A percentile compares a stretch with the other conserved stretches of the same genome.
phyloP scores from a whole-genome alignment of 37 sponge, comb jelly and placozoan species.

The Eunapius fragilis region DNA sequence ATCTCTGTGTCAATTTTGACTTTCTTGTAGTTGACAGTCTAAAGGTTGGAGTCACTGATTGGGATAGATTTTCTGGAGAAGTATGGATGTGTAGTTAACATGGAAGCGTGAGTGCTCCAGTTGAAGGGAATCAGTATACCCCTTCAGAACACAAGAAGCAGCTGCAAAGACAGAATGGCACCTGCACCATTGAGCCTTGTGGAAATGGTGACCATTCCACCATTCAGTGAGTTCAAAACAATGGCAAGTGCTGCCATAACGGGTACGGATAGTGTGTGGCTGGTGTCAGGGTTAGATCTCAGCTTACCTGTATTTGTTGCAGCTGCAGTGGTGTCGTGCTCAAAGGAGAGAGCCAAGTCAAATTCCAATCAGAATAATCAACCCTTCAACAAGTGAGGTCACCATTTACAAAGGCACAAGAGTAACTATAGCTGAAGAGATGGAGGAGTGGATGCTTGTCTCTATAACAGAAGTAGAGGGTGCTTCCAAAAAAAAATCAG shows the following conservation, averaged over 20 bases:
- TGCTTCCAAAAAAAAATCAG: too few relatives aligned
- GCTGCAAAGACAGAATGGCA: not conserved
- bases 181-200: slow-evolving; percentile 1
- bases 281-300: slow-evolving; percentile 8
- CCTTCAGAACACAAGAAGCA: slow-evolving; percentile 6
- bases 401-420: slow-evolving; percentile 10
- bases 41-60: slow-evolving; percentile 31
- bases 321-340: not conserved
- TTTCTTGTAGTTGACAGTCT: slow-evolving; percentile 25
- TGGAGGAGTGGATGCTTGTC: not conserved
- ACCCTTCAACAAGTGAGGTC: slow-evolving; percentile 1
- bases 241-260: not conserved
- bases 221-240: not conserved
- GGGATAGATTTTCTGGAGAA: slow-evolving; percentile 38
- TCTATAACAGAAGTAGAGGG: not conserved
- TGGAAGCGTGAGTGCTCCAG: not conserved
- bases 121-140: slow-evolving; percentile 9
- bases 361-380: slow-evolving; percentile 13
- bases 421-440: not conserved
- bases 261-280: not conserved
- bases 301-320: not conserved
- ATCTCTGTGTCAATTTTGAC: not conserved
- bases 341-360: not conserved
- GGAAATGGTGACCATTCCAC: not conserved
- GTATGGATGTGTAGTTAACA: slow-evolving; percentile 1